These are phyloP conservation scores for Phoenoteleia sp. DNA, from an alignment of 2,888 invertebrate genomes.

Conservation along the genomic window DNA sequence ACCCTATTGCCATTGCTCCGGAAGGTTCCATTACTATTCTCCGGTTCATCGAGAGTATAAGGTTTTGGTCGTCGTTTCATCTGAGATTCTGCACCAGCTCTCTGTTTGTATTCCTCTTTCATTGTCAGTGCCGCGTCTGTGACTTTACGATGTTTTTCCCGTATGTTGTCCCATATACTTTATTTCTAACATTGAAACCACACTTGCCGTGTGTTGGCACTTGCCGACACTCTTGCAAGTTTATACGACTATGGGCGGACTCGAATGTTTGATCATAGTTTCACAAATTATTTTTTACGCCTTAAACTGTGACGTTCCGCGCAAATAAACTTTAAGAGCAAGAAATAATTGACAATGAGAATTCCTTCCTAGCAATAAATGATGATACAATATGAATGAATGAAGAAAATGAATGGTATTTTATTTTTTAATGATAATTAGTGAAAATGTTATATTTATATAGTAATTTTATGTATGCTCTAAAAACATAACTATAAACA, in stretches of 20 bases:
- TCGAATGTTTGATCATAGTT: conserved; percentile 22
- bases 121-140: conserved; percentile 48
- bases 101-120: conserved; percentile 42
- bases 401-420: too few relatives aligned
- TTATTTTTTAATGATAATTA: too few relatives aligned
- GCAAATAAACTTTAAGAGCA: too few relatives aligned
- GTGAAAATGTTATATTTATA: too few relatives aligned
- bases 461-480: too few relatives aligned
- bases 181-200: conserved; percentile 50
- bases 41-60: conserved; percentile 54
- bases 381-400: too few relatives aligned
- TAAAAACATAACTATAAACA: too few relatives aligned
- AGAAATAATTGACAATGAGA: too few relatives aligned
- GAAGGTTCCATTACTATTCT: conserved; percentile 66
- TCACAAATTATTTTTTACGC: conserved; percentile 22
- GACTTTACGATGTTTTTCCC: conserved; percentile 63
- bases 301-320: too few relatives aligned
- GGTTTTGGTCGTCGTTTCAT: conserved; percentile 47
- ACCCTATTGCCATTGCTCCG: conserved; percentile 63
- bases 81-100: conserved; percentile 53
- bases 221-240: conserved; percentile 18
- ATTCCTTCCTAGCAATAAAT: too few relatives aligned
- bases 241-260: conserved; percentile 16
- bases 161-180: conserved; percentile 47
- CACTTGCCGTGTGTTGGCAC: conserved; percentile 38